Evolutionary conservation across 2,797 vertebrate species (phyloP).

Genomic region (Spinus olivaceus): DNA sequence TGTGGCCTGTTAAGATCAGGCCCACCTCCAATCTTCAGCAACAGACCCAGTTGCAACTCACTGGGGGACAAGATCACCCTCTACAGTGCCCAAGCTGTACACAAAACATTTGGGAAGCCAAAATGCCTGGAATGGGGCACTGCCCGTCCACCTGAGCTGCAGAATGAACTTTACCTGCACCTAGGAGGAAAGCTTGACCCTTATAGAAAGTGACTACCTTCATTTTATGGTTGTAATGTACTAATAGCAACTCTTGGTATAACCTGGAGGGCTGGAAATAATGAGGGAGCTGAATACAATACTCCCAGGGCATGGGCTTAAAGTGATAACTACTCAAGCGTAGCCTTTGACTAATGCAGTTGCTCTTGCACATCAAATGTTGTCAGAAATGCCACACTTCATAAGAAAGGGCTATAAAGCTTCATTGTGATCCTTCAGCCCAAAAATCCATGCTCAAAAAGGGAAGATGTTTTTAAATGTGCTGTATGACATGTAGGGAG

Average conservation of each 20-base stretch:
- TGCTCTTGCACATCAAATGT: constrained; percentile 66
- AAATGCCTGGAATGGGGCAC: not conserved
- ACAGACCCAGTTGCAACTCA: too few relatives aligned
- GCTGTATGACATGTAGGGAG: not conserved
- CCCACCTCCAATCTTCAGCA: too few relatives aligned
- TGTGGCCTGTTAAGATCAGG: too few relatives aligned
- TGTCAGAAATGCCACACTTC: constrained; percentile 70
- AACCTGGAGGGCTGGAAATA: constrained; percentile 72
- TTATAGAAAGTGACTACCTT: constrained; percentile 57
- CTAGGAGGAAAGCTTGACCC: constrained; percentile 40
- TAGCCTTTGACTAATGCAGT: constrained; percentile 66
- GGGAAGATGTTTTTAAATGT: constrained; percentile 13
- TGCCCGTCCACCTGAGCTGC: not conserved
- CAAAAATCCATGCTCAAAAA: constrained; percentile 37
- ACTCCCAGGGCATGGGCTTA: constrained; percentile 64
- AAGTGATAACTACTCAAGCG: constrained; percentile 64
- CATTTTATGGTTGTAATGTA: constrained; percentile 53
- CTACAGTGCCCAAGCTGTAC: not conserved
- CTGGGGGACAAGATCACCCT: too few relatives aligned
- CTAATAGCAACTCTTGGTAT: constrained; percentile 54
- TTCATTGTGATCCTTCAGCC: constrained; percentile 62
- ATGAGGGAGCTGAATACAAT: constrained; percentile 58
- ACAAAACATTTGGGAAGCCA: not conserved
- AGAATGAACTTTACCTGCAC: not conserved
- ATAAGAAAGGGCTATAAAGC: constrained; percentile 61